These are phyloP conservation scores for Drepana arcuata DNA, from an alignment of 1,140 invertebrate species.

Conservation along the genomic window DNA sequence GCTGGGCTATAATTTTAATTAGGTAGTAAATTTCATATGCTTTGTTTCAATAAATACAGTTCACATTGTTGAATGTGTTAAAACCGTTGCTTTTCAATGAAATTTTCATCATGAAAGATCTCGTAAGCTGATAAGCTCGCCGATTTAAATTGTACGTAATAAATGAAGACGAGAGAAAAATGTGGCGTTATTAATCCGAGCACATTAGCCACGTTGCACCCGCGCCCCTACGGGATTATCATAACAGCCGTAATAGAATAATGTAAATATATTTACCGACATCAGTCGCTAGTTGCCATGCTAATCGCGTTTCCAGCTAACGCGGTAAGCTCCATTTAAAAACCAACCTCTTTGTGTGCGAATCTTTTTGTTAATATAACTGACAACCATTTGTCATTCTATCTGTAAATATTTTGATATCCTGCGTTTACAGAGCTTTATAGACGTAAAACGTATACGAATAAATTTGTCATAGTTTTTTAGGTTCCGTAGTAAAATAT, in stretches of 20 bases:
- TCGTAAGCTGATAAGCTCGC: slow-evolving; percentile 6
- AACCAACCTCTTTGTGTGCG: slow-evolving; percentile 41
- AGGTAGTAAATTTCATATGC: no score
- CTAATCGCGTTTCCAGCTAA: slow-evolving; percentile 43
- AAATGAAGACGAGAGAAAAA: slow-evolving; percentile 23
- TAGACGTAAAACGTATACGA: no score
- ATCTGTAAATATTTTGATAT: slow-evolving; percentile 56
- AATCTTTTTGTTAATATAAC: slow-evolving; percentile 30
- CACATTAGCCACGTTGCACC: slow-evolving; percentile 31
- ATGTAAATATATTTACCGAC: slow-evolving; percentile 42
- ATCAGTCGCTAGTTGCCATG: slow-evolving; percentile 37
- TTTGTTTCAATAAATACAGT: no score
- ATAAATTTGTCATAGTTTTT: no score
- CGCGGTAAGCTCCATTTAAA: slow-evolving; percentile 38
- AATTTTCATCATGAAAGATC: slow-evolving; percentile 6
- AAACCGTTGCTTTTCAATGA: slow-evolving; percentile 4
- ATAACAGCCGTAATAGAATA: slow-evolving; percentile 62
- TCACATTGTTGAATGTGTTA: no score
- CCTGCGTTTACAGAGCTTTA: no score
- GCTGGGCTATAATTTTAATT: no score
- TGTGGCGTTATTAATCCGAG: slow-evolving; percentile 26
- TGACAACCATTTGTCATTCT: slow-evolving; percentile 2
- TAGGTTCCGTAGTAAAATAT: no score
- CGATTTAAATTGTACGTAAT: slow-evolving; percentile 24
- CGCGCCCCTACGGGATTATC: slow-evolving; percentile 54